Percentiles rank a stretch among this genome's conserved stretches.
Conservation (phyloP, 2,113 vertebrate genomes). For the Cyanocitta stelleri region DNA sequence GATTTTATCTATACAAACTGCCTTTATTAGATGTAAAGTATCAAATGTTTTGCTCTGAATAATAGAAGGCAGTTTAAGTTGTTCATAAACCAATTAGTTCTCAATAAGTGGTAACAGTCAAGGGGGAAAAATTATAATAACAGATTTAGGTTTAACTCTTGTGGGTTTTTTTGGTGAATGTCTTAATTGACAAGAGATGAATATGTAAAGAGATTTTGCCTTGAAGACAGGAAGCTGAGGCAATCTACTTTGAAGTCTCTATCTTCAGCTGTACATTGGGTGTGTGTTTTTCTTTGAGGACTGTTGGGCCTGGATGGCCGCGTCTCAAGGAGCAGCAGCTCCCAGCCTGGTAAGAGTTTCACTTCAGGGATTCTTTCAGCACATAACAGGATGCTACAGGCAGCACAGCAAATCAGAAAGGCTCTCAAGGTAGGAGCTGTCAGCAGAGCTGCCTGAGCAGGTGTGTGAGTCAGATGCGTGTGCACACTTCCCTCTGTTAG, state of each 20-base stretch:
- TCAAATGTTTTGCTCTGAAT: not conserved
- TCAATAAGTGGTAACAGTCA: not conserved
- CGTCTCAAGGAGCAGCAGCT: accelerated
- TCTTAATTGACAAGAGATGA: not conserved
- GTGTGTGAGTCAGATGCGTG: not conserved
- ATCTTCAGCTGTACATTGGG: too few species aligned
- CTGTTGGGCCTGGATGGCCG: accelerated
- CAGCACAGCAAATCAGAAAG: not conserved
- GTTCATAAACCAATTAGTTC: not conserved
- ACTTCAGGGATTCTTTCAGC: not conserved
- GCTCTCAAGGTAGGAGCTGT: not conserved
- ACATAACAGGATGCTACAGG: too few species aligned
- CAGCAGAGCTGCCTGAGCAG: not conserved
- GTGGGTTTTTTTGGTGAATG: not conserved
- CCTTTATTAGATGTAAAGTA: not conserved
- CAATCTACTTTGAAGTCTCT: not conserved
- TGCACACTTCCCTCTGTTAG: not conserved
- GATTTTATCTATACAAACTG: not conserved
- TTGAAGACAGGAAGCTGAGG: not conserved
- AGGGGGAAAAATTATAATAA: not conserved
- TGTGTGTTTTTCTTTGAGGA: not conserved
- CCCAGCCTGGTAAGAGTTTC: accelerated
- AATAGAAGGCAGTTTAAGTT: not conserved
- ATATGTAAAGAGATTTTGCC: not conserved
- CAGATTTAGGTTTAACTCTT: not conserved